Percentiles rank a stretch among this genome's conserved stretches.
Evolutionary conservation across 2,113 vertebrate species (phyloP).

Genomic region (Odocoileus hemionus): DNA sequence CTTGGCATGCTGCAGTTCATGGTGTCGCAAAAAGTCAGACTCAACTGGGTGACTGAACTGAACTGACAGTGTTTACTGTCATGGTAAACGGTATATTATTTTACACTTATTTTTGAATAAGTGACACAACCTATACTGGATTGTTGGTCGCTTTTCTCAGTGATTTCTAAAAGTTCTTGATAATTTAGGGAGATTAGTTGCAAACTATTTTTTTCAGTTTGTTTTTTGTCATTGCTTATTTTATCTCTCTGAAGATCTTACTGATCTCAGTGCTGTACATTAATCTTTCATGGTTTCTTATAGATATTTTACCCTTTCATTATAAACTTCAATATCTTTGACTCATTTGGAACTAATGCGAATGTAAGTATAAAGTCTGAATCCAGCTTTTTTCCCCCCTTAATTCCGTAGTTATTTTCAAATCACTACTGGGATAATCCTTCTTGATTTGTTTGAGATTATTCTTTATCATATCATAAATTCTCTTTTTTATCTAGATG

Average conservation of each 20-base stretch:
- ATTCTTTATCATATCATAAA: not conserved
- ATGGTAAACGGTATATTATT: not conserved
- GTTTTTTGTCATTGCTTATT: not conserved
- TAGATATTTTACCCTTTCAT: not conserved
- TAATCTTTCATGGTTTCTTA: not conserved
- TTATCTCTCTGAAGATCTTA: not conserved
- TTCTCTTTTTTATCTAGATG: not conserved
- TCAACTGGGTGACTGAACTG: rapidly evolving
- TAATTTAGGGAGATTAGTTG: not conserved
- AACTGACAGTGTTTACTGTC: not conserved
- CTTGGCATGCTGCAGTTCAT: not conserved
- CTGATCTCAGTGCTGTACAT: not conserved
- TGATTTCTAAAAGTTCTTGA: not conserved
- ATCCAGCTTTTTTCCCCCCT: not conserved
- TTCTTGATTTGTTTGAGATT: not conserved
- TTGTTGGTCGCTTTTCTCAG: not conserved
- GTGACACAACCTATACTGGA: not conserved
- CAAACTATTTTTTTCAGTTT: not conserved
- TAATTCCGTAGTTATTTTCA: not conserved
- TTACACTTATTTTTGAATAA: not conserved
- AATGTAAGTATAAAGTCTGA: not conserved
- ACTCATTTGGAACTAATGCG: not conserved
- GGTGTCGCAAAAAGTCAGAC: rapidly evolving
- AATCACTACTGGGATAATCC: not conserved
- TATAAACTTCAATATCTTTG: not conserved